phyloP scores from a whole-genome alignment of 2,113 vertebrate species.

The Cranoglanis bouderius region DNA sequence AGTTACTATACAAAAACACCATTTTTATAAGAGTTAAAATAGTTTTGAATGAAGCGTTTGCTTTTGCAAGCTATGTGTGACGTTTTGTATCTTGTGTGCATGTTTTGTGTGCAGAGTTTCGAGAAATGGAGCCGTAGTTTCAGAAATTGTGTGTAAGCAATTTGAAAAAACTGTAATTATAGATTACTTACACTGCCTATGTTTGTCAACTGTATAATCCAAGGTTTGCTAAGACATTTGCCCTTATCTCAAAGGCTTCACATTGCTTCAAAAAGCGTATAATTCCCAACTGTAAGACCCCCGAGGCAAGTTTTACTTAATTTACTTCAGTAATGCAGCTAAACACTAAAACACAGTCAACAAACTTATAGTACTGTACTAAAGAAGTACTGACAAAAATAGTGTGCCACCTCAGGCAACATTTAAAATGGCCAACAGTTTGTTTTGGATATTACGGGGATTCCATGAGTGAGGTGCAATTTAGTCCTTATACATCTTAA shows the following conservation, averaged over 20 bases:
- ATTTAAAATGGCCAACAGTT: neutral
- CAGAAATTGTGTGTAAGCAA: no score
- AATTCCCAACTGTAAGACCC: neutral
- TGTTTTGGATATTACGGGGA: neutral
- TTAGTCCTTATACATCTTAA: neutral
- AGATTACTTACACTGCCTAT: neutral
- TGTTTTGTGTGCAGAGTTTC: no score
- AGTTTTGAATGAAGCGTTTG: no score
- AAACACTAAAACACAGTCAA: neutral
- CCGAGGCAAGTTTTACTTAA: neutral
- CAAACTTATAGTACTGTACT: neutral
- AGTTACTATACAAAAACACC: no score
- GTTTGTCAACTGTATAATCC: neutral
- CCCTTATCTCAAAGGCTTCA: neutral
- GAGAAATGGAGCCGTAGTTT: no score
- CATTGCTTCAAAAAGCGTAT: neutral
- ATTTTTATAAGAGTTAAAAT: no score
- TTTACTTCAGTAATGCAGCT: neutral
- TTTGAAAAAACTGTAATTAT: no score
- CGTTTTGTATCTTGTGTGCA: no score
- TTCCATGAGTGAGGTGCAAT: neutral
- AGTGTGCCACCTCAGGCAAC: neutral
- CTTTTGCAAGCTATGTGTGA: no score
- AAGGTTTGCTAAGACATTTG: neutral
- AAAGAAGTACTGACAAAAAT: neutral